Evolutionary conservation across 2,797 vertebrate species (phyloP), one percentile per base, ranked within the genome.

Genomic region (Petrocephalus schoutedeni): DNA sequence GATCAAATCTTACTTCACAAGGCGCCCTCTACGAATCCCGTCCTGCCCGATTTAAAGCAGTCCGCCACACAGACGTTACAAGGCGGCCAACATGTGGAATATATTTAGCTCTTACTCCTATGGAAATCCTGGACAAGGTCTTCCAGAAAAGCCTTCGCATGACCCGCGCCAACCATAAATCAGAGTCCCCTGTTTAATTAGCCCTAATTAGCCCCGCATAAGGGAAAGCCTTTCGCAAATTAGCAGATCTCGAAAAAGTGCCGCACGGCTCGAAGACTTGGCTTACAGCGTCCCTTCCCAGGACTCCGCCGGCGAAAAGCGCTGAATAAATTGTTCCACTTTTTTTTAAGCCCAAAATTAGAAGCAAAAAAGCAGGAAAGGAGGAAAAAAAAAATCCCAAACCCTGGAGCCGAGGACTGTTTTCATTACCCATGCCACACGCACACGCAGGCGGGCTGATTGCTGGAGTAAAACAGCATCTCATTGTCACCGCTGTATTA

Each of bases 151-250:
- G 49, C 64, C 89, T 88, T 67, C 84, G 88, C 90, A 54, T 90
- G 89, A 90, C 89, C 90, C 89, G 49, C 36, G 86, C 64, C 88
- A 80, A 88, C 88, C 84, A 86, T 91, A 90, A 91, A 90, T 89
- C 88, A 89, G 86, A 86, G 49, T 64, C 64, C 88, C 87, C 87
- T 84, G 86, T 86, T 88, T 91, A 93, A 93, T 93, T 93, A 92
- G 89, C 92, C 89, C 71, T 89, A 90, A 91, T 92, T 91, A 91
- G 91, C 91, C 90, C 87, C 86, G 83, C 90, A 86, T 89, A 88
- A 84, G 80, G 86, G 84, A 58, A 80, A 85, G 12, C 87, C 87
- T 90, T 89, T 86, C 86, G 87, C 85, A 59, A 88, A 86, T 82
- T 57, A 90, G 32, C 28, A 64, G 59, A 80, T 87, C 85, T 86